A percentile compares a stretch with the other conserved stretches of the same genome.
Conservation (phyloP, 2,888 invertebrate genomes). For the Tetrapedia diversipes region DNA sequence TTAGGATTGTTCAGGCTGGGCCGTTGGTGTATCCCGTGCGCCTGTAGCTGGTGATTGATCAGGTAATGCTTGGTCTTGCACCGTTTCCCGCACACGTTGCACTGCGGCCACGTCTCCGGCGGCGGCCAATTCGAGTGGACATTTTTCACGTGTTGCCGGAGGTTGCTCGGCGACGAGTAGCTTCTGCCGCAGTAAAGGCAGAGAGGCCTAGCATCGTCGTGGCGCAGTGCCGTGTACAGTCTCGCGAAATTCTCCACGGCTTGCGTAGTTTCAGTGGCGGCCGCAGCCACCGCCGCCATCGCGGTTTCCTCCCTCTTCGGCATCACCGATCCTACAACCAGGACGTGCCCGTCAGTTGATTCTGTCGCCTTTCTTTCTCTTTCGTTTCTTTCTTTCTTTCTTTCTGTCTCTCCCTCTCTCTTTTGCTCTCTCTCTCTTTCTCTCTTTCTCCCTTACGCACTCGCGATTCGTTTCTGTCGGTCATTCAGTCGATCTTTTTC, state of each 20-base stretch:
- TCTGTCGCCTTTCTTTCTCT: conserved; percentile 64
- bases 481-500: conserved; percentile 16
- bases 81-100: conserved; percentile 89
- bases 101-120: conserved; percentile 89
- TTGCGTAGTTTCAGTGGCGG: conserved; percentile 74
- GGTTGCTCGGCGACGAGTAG: conserved; percentile 89
- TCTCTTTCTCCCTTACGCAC: conserved; percentile 6
- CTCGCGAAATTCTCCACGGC: conserved; percentile 81
- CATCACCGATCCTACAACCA: conserved; percentile 83
- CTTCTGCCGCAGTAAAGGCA: conserved; percentile 89
- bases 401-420: conserved; percentile 26
- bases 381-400: conserved; percentile 49
- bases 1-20: conserved; percentile 83
- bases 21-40: conserved; percentile 89
- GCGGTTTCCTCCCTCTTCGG: conserved; percentile 80
- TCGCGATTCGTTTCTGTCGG: neutral
- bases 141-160: conserved; percentile 90
- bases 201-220: conserved; percentile 85
- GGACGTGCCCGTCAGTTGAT: conserved; percentile 80
- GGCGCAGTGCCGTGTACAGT: conserved; percentile 80
- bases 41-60: conserved; percentile 90
- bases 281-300: conserved; percentile 71
- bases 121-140: conserved; percentile 88
- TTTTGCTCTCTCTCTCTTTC: conserved; percentile 13
- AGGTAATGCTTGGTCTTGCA: conserved; percentile 91